Percentiles rank a stretch among this genome's conserved stretches.
Evolutionary conservation across 1,140 invertebrate genomes (phyloP).

Genomic region (Arctopsyche grandis): DNA sequence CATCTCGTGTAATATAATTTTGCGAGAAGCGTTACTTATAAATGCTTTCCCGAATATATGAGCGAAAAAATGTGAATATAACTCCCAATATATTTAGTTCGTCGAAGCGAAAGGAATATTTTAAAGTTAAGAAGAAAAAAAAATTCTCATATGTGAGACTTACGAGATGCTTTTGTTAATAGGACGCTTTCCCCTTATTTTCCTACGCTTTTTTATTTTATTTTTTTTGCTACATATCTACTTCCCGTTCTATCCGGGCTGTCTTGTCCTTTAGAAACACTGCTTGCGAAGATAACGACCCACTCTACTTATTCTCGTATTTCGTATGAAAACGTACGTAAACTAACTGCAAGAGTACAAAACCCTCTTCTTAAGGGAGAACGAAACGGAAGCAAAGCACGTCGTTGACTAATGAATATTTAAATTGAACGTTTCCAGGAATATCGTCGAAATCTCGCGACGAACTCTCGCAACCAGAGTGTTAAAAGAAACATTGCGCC

Average conservation of each 20-base stretch:
- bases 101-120: background rate
- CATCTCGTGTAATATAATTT: background rate
- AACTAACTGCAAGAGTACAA: conserved; percentile 1
- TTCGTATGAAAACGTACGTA: background rate
- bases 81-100: background rate
- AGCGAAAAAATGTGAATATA: background rate
- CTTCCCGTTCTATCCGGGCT: background rate
- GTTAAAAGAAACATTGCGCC: background rate
- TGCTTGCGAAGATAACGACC: background rate
- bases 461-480: background rate
- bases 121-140: background rate
- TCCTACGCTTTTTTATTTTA: background rate
- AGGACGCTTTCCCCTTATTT: background rate
- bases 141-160: background rate
- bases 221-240: background rate
- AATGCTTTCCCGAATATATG: background rate
- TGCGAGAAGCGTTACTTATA: background rate
- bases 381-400: background rate
- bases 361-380: background rate
- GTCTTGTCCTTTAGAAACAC: conserved; percentile 1
- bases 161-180: background rate
- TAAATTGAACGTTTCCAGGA: background rate
- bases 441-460: background rate
- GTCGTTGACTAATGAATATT: conserved; percentile 3
- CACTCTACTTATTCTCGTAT: background rate